Conservation (phyloP, 2,888 invertebrate species). For the Lasioglossum zephyrum region DNA sequence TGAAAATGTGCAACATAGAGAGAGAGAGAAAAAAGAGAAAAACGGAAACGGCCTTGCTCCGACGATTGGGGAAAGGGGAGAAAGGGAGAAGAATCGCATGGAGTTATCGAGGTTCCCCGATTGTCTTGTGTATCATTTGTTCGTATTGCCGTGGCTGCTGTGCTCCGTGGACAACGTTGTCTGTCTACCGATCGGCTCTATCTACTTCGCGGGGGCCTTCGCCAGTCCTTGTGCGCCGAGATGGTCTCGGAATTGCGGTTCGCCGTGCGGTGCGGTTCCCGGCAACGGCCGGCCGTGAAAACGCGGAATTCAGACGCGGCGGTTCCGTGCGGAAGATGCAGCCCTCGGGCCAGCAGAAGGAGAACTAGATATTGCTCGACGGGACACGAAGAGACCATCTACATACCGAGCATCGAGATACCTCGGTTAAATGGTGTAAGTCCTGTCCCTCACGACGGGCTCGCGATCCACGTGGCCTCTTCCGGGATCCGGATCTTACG, state of each 20-base stretch:
- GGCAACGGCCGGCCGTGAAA: conserved; percentile 92
- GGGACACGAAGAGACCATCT: conserved; percentile 82
- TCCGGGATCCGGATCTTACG: background rate
- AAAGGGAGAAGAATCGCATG: conserved; percentile 52
- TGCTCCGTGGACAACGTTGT: conserved; percentile 39
- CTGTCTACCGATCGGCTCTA: background rate
- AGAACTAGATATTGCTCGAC: conserved; percentile 78
- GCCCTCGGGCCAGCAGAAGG: conserved; percentile 78
- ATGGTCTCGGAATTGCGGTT: conserved; percentile 97
- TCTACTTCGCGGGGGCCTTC: conserved; percentile 16
- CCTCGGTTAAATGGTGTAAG: conserved; percentile 84
- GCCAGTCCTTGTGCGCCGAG: conserved; percentile 94
- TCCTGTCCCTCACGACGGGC: conserved; percentile 80
- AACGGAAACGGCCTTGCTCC: conserved; percentile 35
- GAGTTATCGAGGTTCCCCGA: conserved; percentile 47
- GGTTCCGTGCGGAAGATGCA: conserved; percentile 80
- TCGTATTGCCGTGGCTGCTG: conserved; percentile 71
- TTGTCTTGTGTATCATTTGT: conserved; percentile 67
- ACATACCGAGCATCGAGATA: conserved; percentile 83
- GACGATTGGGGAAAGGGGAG: background rate
- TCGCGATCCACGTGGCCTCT: conserved; percentile 40
- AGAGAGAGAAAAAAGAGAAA: background rate
- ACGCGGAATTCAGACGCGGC: conserved; percentile 85
- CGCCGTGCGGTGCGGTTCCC: conserved; percentile 94
- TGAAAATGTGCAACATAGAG: background rate